A percentile compares a stretch with the other conserved stretches of the same genome.
These are phyloP conservation scores for Eilema griseolum DNA, from an alignment of 2,888 invertebrate species.

Conservation along the genomic window DNA sequence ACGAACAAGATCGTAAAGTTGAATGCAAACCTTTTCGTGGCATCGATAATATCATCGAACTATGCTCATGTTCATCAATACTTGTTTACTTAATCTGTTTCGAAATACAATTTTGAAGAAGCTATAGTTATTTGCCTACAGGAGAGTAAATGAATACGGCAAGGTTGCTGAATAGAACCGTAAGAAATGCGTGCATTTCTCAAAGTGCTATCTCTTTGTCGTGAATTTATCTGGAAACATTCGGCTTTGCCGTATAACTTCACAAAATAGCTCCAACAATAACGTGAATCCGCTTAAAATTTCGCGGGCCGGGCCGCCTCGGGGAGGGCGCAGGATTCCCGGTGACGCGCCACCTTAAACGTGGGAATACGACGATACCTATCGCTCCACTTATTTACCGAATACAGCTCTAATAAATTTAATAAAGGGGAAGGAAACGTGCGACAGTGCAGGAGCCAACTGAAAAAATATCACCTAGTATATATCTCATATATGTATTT, in stretches of 20 bases:
- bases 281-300: conserved; percentile 74
- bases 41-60: conserved; percentile 79
- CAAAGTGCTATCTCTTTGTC: conserved; percentile 37
- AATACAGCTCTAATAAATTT: conserved; percentile 80
- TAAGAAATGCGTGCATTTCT: conserved; percentile 32
- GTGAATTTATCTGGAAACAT: conserved; percentile 54
- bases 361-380: conserved; percentile 67
- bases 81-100: conserved; percentile 51
- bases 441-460: conserved; percentile 64
- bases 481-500: conserved; percentile 50
- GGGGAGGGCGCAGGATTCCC: conserved; percentile 70
- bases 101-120: conserved; percentile 17
- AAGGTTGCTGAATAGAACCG: conserved; percentile 20
- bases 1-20: conserved; percentile 84
- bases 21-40: conserved; percentile 82
- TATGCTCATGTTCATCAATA: conserved; percentile 67
- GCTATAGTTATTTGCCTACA: neutral
- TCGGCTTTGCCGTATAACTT: conserved; percentile 59
- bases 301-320: conserved; percentile 56
- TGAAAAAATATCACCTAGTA: conserved; percentile 53
- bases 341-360: conserved; percentile 66
- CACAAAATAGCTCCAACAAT: conserved; percentile 71
- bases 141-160: conserved; percentile 9
- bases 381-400: conserved; percentile 76
- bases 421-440: conserved; percentile 77